Evolutionary conservation across 1,140 invertebrate genomes (phyloP), one percentile per base, ranked within the genome.

Genomic region (Palaemon carinicauda): DNA sequence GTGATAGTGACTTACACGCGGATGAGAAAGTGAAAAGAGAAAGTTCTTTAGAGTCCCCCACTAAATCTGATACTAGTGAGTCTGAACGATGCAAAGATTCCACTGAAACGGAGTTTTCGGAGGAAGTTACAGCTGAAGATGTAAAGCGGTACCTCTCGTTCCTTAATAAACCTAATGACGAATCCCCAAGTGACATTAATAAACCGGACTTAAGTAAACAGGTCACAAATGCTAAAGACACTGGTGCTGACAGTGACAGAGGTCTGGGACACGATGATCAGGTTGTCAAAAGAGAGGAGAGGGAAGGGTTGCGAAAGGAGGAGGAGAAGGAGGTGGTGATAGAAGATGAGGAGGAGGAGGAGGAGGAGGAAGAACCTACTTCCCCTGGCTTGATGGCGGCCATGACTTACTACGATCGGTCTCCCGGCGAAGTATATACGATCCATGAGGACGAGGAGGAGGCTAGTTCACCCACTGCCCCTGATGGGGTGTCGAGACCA

Each of bases 371-470:
- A 53, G 89, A 90, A 53, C 87, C 86, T 41, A 81, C 88, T 31
- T 89, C 90, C 33, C 60, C 87, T 29, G 27, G 65, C 27, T 78
- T 89, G 14, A 31, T 88, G 31, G 83, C 80, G 51, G 60, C 90
- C 56, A 87, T 91, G 82, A 87, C 90, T 31, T 91, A 91, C 90
- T 93, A 92, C 89, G 92, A 93, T 85, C 92, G 92, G 88, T 93
- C 91, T 89, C 92, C 92, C 9, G 92, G 92, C 19, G 93, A 93
- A 88, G 92, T 93, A 12, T 93, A 93, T 89, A 93, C 93, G 33
- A 93, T 93, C 80, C 92, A 92, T n/a, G 93, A 93, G 89, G 93
- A 93, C 87, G 93, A 93, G 87, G 92, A 93, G 80, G 93, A 93
- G 90, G 90, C 91, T 17, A 91, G 91, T n/a, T 93, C 92, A 87